Conservation (phyloP, 2,113 vertebrate genomes). For the Corynorhinus townsendii region DNA sequence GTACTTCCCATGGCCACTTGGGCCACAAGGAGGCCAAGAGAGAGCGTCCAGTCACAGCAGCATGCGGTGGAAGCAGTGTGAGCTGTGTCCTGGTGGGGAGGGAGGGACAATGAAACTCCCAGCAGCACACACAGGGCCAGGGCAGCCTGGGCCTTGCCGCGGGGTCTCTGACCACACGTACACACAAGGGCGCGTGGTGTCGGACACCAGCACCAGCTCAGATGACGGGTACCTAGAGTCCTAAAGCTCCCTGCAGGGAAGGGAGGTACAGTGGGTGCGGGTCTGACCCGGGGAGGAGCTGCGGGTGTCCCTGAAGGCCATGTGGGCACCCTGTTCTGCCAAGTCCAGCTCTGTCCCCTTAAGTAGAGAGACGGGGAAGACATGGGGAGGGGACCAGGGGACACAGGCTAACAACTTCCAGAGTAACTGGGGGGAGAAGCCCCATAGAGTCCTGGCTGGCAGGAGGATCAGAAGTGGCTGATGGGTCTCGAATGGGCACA, state of each 20-base stretch:
- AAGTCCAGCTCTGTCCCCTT: neutral
- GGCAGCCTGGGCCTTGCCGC: neutral
- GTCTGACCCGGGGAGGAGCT: neutral
- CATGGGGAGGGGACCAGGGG: neutral
- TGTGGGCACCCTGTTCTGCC: neutral
- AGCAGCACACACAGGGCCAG: neutral
- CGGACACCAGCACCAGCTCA: neutral
- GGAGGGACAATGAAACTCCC: no score
- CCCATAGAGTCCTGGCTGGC: no score
- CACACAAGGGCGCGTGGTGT: accelerated
- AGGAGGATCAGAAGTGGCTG: neutral
- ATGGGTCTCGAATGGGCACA: neutral
- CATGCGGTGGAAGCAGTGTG: accelerated
- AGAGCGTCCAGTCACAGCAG: accelerated
- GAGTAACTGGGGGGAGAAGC: neutral
- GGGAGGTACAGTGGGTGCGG: neutral
- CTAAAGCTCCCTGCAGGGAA: neutral
- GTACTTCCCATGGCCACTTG: neutral
- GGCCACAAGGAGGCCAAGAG: neutral
- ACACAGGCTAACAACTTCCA: neutral
- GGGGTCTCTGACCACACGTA: neutral
- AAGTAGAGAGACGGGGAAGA: neutral
- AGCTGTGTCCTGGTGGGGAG: accelerated
- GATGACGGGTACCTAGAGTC: neutral
- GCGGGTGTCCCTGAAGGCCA: neutral